A percentile compares a stretch with the other conserved stretches of the same genome.
These are phyloP conservation scores for Dendrocopos noguchii DNA, from an alignment of 2,113 vertebrate genomes.

Conservation along the genomic window DNA sequence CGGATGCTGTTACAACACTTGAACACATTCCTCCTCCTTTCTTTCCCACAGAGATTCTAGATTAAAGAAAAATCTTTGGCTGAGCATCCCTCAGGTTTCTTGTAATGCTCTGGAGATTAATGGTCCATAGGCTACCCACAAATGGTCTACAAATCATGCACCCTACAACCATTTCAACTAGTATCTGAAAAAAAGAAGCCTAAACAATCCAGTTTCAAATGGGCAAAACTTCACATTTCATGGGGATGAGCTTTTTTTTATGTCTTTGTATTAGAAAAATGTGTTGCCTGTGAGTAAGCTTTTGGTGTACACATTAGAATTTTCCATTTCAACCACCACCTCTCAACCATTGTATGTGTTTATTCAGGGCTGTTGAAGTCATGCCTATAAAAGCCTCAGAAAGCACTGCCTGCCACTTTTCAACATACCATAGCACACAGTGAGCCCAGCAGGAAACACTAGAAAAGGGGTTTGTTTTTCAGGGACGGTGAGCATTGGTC, in stretches of 20 bases:
- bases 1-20: background rate
- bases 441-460: background rate
- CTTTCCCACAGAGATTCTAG: background rate
- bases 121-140: background rate
- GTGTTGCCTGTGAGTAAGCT: background rate
- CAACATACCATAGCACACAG: background rate
- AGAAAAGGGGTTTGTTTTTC: background rate
- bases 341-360: background rate
- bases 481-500: rapidly evolving
- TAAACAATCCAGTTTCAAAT: background rate
- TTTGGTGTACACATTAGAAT: background rate
- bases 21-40: background rate
- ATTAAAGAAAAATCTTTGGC: background rate
- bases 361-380: background rate
- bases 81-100: background rate
- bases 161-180: background rate
- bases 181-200: background rate
- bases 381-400: background rate
- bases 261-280: background rate
- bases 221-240: background rate
- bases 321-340: constrained; percentile 21
- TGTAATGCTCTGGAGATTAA: background rate
- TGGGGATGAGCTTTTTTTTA: background rate
- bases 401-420: background rate
- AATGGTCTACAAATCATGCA: background rate